Evolutionary conservation across 1,140 invertebrate species (phyloP).

Genomic region (Diabrotica virgifera): DNA sequence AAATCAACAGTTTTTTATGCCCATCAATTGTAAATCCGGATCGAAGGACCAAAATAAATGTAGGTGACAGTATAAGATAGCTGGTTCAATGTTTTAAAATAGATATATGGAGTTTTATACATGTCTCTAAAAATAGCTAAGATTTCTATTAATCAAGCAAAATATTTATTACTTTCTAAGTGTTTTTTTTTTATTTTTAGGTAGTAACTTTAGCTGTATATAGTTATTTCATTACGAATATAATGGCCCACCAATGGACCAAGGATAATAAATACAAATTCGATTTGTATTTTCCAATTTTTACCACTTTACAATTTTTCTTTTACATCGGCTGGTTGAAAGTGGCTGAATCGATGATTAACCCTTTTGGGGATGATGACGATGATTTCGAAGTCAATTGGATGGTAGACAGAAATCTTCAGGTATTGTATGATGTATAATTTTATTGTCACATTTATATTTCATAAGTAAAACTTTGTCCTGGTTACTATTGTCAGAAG

Average conservation of each 20-base stretch:
- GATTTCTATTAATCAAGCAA: too few species aligned
- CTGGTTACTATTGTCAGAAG: too few species aligned
- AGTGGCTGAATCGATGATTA: conserved; percentile 80
- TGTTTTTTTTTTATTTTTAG: conserved; percentile 48
- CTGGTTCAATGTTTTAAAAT: too few species aligned
- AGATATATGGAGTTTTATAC: too few species aligned
- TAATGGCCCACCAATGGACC: conserved; percentile 82
- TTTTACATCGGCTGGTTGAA: conserved; percentile 94
- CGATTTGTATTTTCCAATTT: conserved; percentile 84
- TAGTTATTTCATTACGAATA: conserved; percentile 79
- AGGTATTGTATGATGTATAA: conserved; percentile 51
- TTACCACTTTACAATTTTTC: conserved; percentile 80
- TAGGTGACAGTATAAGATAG: too few species aligned
- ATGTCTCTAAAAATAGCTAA: too few species aligned
- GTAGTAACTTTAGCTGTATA: conserved; percentile 91
- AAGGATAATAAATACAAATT: conserved; percentile 53
- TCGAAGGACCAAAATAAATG: too few species aligned
- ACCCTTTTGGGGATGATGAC: conserved; percentile 90
- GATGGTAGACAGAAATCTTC: conserved; percentile 84
- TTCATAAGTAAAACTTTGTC: too few species aligned
- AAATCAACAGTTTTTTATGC: too few species aligned
- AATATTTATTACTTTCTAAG: too few species aligned
- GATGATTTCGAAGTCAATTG: conserved; percentile 78
- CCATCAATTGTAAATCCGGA: too few species aligned
- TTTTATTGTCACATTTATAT: too few species aligned